phyloP scores from a whole-genome alignment of 2,113 vertebrate species.

The Neomonachus schauinslandi region DNA sequence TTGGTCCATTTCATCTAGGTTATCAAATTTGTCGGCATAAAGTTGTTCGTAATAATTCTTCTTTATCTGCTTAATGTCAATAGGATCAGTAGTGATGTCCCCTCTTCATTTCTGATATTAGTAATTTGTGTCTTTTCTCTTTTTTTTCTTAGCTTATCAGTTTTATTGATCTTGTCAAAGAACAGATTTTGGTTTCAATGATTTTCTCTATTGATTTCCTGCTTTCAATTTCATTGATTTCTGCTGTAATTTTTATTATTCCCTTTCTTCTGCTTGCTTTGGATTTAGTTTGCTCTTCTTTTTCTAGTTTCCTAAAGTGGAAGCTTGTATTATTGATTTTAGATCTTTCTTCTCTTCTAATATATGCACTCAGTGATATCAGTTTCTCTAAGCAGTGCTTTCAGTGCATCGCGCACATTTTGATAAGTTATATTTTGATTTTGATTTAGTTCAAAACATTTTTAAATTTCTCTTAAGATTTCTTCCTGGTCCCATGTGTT shows the following conservation, averaged over 20 bases:
- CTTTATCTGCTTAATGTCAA: neutral
- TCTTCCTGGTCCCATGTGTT: neutral
- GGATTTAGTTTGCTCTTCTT: neutral
- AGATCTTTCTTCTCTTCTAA: neutral
- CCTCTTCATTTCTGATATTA: neutral
- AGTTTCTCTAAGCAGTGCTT: neutral
- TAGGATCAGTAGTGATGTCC: neutral
- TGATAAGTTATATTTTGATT: neutral
- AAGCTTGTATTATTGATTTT: neutral
- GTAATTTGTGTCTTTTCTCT: neutral
- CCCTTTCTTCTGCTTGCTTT: neutral
- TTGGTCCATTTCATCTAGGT: neutral
- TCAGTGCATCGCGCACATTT: neutral
- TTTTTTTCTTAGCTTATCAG: neutral
- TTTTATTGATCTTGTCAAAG: neutral
- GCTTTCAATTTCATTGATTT: neutral
- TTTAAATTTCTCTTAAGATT: neutral
- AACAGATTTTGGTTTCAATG: neutral
- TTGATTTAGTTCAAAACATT: neutral
- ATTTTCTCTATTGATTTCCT: neutral
- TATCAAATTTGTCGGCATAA: neutral
- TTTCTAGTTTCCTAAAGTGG: neutral
- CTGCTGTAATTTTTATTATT: neutral
- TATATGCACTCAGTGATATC: neutral
- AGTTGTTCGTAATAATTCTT: neutral